Evolutionary conservation across 2,113 vertebrate genomes (phyloP), one percentile per base, ranked within the genome.

Genomic region (Etia nguti): DNA sequence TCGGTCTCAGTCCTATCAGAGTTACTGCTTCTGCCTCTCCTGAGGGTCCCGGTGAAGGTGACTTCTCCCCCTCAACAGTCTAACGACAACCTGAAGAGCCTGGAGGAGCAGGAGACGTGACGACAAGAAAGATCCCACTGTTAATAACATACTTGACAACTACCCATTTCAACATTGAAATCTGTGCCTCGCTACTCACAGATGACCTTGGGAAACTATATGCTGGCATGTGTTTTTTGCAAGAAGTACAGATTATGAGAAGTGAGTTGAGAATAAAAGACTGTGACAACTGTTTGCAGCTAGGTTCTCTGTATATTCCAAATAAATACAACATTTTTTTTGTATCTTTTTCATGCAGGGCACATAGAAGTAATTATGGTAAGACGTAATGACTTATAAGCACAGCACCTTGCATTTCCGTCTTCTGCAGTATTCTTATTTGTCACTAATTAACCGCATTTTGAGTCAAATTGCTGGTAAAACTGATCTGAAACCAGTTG

Each of bases 191-290:
- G 13, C 90, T 43, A 13, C 86, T 86, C 48, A 90, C 85, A 87
- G 86, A 93, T 92, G 93, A 96, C 94, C 94, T 96, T 95, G 90
- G 82, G 65, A 88, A 92, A 83, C 77, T 80, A 57, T 62, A 70
- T 77, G 70, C 83, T 84, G 82, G 31, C 60, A 79, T 9, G 46
- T n/a, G n/a, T 60, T 83, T 91, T 82, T 83, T 80, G 85, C 22
- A 83, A 90, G 89, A 93, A 81, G 56, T 85, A 85, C 50, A 57
- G 86, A 90, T 85, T 85, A 80, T 83, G 73, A 80, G 87, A 81
- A 90, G 85, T 83, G 83, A 92, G 86, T 60, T 73, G 86, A 75
- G 46, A 81, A 85, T 84, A 79, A 84, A 83, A 87, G 83, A 81
- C 22, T 88, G 54, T 79, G 83, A 89, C 75, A 90, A 82, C 20